These are phyloP conservation scores for Rallus limicola DNA, from an alignment of 2,113 vertebrate species.

Conservation along the genomic window DNA sequence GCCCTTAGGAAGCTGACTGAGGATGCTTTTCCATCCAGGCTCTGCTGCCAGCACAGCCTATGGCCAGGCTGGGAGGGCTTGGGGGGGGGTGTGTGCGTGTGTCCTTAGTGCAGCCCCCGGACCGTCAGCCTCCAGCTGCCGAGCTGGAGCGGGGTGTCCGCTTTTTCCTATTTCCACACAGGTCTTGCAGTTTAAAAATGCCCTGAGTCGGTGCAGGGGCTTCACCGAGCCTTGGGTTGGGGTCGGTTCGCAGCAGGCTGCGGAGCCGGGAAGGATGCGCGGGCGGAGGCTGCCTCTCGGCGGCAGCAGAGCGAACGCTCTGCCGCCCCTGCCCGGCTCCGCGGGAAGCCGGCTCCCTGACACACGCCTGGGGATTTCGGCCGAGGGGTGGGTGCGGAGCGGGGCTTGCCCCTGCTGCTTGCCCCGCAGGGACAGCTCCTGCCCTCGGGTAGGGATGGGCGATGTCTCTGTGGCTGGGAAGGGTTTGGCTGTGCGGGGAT, in stretches of 20 bases:
- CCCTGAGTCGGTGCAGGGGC: accelerated
- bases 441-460: too few species aligned
- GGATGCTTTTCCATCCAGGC: too few species aligned
- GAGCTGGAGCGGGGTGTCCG: not conserved
- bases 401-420: not conserved
- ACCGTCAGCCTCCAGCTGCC: accelerated
- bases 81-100: too few species aligned
- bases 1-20: too few species aligned
- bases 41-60: too few species aligned
- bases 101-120: accelerated
- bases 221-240: too few species aligned
- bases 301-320: not conserved
- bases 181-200: too few species aligned
- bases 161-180: accelerated
- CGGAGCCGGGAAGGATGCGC: not conserved
- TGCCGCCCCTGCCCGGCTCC: not conserved
- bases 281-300: not conserved
- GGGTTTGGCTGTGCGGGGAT: too few species aligned
- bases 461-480: too few species aligned
- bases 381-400: not conserved
- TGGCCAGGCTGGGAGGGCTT: too few species aligned
- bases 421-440: not conserved
- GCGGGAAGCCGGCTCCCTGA: too few species aligned
- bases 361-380: not conserved
- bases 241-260: not conserved